Evolutionary conservation across 2,888 invertebrate species (phyloP).

Genomic region (Tanytarsus gracilentus): DNA sequence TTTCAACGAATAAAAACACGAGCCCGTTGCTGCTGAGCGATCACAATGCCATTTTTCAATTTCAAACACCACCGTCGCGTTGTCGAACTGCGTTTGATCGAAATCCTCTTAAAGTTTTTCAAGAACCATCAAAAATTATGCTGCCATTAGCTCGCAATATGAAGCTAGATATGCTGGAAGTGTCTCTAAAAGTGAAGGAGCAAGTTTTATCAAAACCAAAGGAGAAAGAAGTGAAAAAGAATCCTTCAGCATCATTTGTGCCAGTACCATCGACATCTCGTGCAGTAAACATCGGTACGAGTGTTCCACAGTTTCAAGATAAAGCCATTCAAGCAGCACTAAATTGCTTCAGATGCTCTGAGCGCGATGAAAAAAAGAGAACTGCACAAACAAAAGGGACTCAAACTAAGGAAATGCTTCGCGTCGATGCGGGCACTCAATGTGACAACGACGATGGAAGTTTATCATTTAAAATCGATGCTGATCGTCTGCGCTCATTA

Average conservation of each 20-base stretch:
- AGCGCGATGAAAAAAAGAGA: neutral
- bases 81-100: neutral
- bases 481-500: neutral
- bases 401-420: neutral
- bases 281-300: neutral
- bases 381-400: neutral
- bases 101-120: constrained; percentile 1
- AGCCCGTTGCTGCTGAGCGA: neutral
- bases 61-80: neutral
- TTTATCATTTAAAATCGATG: neutral
- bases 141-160: neutral
- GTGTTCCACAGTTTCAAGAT: no score
- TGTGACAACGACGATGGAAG: neutral
- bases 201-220: no score
- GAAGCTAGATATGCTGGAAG: neutral
- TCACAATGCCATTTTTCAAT: neutral
- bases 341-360: neutral
- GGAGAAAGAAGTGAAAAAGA: neutral
- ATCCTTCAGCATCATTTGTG: neutral
- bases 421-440: neutral
- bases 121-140: neutral
- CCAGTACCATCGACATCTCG: neutral
- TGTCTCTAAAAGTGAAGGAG: neutral
- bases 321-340: no score
- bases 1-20: neutral